These are phyloP conservation scores for Amphiura filiformis DNA, from an alignment of 35 echinoderm and acorn worm genomes.

Conservation along the genomic window DNA sequence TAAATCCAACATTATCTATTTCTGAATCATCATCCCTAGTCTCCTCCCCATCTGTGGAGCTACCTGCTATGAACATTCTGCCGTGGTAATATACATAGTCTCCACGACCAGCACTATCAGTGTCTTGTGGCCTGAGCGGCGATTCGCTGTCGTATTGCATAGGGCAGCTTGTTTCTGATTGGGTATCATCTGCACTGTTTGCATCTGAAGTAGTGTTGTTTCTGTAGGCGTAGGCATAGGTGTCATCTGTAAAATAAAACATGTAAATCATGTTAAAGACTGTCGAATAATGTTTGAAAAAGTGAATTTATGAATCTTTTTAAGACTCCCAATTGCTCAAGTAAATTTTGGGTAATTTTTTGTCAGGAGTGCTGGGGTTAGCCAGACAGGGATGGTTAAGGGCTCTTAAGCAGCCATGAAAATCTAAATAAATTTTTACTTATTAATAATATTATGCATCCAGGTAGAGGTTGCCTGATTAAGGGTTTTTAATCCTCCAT, in stretches of 20 bases:
- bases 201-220: background rate
- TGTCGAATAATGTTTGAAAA: too few species aligned
- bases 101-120: slow-evolving; percentile 36
- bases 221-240: background rate
- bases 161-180: background rate
- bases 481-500: too few species aligned
- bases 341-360: too few species aligned
- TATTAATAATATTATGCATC: too few species aligned
- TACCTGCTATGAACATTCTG: slow-evolving; percentile 58
- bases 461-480: too few species aligned
- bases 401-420: too few species aligned
- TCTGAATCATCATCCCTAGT: background rate
- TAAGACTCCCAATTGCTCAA: too few species aligned
- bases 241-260: background rate
- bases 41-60: slow-evolving; percentile 19
- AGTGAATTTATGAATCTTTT: too few species aligned
- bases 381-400: too few species aligned
- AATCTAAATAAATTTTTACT: too few species aligned
- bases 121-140: background rate
- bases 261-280: too few species aligned
- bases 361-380: too few species aligned
- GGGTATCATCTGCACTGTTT: background rate
- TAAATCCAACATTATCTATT: background rate
- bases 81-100: slow-evolving; percentile 94
- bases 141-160: background rate